Percentiles rank a stretch among this genome's conserved stretches.
Conservation (phyloP, 1,140 invertebrate species). For the Carposina sasakii region DNA sequence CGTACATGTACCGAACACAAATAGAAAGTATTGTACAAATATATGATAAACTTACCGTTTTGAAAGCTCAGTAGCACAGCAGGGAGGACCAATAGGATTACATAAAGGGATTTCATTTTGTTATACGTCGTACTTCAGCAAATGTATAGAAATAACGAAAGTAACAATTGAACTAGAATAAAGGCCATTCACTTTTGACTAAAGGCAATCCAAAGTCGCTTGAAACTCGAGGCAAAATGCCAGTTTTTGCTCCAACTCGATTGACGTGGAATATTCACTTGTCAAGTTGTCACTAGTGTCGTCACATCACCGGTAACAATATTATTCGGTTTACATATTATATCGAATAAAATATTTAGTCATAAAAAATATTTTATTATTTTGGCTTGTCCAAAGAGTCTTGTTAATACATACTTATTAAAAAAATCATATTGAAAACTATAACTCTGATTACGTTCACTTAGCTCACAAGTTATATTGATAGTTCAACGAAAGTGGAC, state of each 20-base stretch:
- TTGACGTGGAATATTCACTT: constrained; percentile 67
- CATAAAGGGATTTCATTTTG: constrained; percentile 64
- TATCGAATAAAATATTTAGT: too few species aligned
- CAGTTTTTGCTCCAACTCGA: constrained; percentile 69
- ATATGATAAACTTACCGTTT: constrained; percentile 43
- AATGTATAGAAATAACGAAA: constrained; percentile 29
- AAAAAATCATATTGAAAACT: too few species aligned
- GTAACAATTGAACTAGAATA: constrained; percentile 32
- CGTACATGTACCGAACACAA: constrained; percentile 21
- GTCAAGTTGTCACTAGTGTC: constrained; percentile 54
- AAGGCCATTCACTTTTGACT: constrained; percentile 57
- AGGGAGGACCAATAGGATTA: constrained; percentile 56
- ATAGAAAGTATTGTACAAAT: constrained; percentile 2
- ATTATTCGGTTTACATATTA: too few species aligned
- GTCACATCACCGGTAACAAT: too few species aligned
- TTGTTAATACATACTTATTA: too few species aligned
- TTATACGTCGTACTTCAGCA: constrained; percentile 11
- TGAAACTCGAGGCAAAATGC: constrained; percentile 53
- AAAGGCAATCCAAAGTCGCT: constrained; percentile 39
- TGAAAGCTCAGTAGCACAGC: constrained; percentile 57
- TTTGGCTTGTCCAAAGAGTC: too few species aligned
- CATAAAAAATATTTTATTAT: too few species aligned
- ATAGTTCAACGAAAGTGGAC: too few species aligned
- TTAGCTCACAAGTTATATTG: too few species aligned
- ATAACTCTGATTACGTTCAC: too few species aligned